Base-by-base conservation (phyloP, 2,797 vertebrate species). In the Darevskia mixta region DNA sequence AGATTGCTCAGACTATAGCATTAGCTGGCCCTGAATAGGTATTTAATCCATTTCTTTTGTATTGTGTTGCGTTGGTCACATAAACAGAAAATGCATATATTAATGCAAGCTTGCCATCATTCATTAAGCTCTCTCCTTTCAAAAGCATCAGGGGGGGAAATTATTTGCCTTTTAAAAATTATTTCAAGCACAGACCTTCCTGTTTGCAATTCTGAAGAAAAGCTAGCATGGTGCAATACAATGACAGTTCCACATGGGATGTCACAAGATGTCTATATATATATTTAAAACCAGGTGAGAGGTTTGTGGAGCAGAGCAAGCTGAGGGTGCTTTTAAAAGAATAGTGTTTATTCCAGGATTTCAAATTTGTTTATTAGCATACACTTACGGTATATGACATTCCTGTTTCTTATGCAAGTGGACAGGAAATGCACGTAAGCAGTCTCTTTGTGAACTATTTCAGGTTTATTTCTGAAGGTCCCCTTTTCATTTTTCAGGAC, bases 11-110 rank as follows among this genome's bases (percentile, higher is more conserved):
- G 15, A 69, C 43, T 35, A 69, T 55, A 83, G 17, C 4, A 1
- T 0, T 90, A 78, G 61, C 89, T 87, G 18, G n/a, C 87, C 43
- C 80, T 85, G 72, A 66, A 88, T 80, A 75, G 10, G 10, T 23
- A 38, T 55, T 80, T 69, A 6, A 61, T 10, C 29, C 41, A 20
- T 87, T 87, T 82, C n/a, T 77, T 83, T 35, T 32, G 11, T 25
- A 35, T 41, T 77, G 9, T 29, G 69, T 55, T 55, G 23, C 29
- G 10, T 78, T 69, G 67, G 32, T 82, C 58, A 78, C 64, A 69
- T 55, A 41, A 71, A n/a, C 32, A 67, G 64, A 77, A 55, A 38
- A 49, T 67, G 35, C 15, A 82, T 17, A 69, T 66, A 82, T 8
- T 67, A 49, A 67, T 35, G 38, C 32, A 77, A 58, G 23, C 2